Percentiles rank a stretch among this genome's conserved stretches.
phyloP scores from a whole-genome alignment of 2,113 vertebrate species.

The Mungos mungo region DNA sequence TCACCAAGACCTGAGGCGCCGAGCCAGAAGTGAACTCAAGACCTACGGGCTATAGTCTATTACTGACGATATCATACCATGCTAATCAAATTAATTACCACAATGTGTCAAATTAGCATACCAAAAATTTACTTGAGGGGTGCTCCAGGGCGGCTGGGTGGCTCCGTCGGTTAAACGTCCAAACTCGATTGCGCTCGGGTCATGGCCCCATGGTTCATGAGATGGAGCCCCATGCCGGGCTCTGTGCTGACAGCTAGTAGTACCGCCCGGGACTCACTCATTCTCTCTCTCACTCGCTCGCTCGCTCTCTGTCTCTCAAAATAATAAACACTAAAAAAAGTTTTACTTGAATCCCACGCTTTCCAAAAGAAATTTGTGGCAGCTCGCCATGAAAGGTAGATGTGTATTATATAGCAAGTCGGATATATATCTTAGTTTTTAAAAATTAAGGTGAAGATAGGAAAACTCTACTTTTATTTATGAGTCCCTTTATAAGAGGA shows the following conservation, averaged over 20 bases:
- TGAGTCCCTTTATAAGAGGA: neutral
- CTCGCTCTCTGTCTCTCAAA: no score
- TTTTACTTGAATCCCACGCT: neutral
- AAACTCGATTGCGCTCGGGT: no score
- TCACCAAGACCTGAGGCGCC: neutral
- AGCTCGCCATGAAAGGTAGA: conserved; percentile 2
- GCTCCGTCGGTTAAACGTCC: no score
- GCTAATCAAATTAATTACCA: neutral
- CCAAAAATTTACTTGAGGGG: neutral
- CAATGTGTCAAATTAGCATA: neutral
- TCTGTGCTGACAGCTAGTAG: no score
- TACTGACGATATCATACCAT: neutral
- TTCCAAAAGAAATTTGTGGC: neutral
- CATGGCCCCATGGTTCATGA: no score
- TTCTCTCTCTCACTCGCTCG: no score
- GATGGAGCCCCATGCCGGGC: no score
- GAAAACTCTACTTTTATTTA: conserved; percentile 14
- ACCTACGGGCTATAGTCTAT: neutral
- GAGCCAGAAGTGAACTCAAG: neutral
- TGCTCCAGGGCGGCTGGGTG: no score
- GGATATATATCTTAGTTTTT: neutral
- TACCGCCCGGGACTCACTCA: no score
- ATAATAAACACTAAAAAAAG: no score
- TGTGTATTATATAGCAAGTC: neutral
- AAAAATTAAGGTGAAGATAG: neutral